phyloP scores from a whole-genome alignment of 2,113 vertebrate genomes.

The Mirza zaza region DNA sequence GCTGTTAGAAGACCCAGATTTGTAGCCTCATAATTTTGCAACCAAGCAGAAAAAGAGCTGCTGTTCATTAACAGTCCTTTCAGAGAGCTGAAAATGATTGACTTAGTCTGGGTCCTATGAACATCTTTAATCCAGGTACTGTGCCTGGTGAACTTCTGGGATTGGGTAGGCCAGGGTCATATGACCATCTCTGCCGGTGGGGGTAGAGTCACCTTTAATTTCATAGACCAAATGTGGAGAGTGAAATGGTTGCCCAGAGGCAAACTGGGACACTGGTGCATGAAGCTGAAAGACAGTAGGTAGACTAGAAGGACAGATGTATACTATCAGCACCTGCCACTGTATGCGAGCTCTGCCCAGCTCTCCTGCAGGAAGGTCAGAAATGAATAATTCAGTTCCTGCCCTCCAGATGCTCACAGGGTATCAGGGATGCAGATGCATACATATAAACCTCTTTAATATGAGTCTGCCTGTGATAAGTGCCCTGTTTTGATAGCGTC shows the following conservation, averaged over 20 bases:
- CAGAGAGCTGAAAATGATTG: neutral
- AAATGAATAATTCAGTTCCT: neutral
- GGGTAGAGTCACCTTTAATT: neutral
- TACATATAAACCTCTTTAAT: neutral
- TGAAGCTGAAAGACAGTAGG: neutral
- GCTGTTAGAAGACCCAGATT: neutral
- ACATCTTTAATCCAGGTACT: neutral
- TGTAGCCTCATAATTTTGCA: neutral
- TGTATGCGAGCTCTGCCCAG: neutral
- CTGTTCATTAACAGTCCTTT: neutral
- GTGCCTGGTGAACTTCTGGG: neutral
- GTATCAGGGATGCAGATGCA: neutral
- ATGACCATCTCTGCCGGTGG: neutral
- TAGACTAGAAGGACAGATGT: neutral
- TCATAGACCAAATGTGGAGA: neutral
- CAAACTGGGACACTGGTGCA: neutral
- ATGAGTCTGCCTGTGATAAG: neutral
- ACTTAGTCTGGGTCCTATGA: neutral
- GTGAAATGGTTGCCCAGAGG: neutral
- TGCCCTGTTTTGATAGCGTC: neutral
- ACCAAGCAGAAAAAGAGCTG: neutral
- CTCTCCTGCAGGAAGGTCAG: neutral
- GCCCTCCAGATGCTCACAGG: neutral
- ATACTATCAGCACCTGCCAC: neutral
- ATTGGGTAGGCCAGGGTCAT: neutral